A percentile compares a stretch with the other conserved stretches of the same genome.
Conservation (phyloP, 2,797 vertebrate species). For the Macrochelys suwanniensis region DNA sequence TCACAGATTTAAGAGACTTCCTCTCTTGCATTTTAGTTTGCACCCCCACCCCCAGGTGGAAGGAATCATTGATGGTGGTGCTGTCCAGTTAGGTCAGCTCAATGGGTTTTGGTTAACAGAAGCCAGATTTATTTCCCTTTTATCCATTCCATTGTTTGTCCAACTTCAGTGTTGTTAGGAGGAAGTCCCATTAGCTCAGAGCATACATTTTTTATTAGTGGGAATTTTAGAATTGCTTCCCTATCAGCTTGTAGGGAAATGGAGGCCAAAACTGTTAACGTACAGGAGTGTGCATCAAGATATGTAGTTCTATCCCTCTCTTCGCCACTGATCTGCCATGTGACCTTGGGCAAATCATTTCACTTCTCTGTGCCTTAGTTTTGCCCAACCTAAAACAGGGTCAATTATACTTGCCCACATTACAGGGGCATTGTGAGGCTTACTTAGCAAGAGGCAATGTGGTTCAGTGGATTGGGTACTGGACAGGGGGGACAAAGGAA, state of each 20-base stretch:
- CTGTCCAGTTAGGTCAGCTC: background rate
- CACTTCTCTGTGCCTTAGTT: background rate
- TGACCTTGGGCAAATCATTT: background rate
- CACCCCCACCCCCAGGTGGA: fast-evolving
- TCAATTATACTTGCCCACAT: background rate
- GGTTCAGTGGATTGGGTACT: background rate
- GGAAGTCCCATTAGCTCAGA: background rate
- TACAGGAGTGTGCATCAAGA: background rate
- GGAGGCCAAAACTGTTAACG: background rate
- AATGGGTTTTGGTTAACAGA: background rate
- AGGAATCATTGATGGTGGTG: background rate
- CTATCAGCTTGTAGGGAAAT: background rate
- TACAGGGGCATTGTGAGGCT: background rate
- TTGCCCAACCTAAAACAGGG: background rate
- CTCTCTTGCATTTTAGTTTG: background rate
- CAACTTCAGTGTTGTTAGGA: background rate
- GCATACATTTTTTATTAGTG: background rate
- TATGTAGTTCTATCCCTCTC: background rate
- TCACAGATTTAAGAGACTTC: background rate
- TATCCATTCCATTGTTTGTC: background rate
- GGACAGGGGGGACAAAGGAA: background rate
- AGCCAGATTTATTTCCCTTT: background rate
- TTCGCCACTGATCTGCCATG: background rate
- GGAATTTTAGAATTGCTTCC: background rate
- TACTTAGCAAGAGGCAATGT: background rate